Evolutionary conservation across 1,140 invertebrate genomes (phyloP).

Genomic region (Atta colombica): DNA sequence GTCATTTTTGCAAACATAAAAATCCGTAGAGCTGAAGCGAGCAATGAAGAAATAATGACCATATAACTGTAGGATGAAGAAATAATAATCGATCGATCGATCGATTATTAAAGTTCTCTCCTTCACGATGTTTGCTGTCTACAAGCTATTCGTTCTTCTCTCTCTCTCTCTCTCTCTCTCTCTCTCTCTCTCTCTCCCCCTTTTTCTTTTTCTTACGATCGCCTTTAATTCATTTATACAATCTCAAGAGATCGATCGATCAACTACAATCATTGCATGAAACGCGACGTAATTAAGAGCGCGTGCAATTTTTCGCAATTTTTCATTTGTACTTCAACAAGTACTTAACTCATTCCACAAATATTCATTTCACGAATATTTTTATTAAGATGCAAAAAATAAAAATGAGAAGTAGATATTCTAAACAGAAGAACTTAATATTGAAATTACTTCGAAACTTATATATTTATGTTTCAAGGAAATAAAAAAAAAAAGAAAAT

Average conservation of each 20-base stretch:
- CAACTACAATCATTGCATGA: conserved; percentile 41
- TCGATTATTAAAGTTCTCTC: conserved; percentile 29
- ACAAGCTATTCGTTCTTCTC: conserved; percentile 4
- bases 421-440: not conserved
- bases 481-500: not conserved
- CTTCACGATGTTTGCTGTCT: conserved; percentile 24
- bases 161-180: not conserved
- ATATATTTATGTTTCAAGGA: not conserved
- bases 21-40: not conserved
- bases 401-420: not conserved
- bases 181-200: not conserved
- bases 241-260: conserved; percentile 28
- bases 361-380: not conserved
- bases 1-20: conserved; percentile 25
- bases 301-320: conserved; percentile 2
- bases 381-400: not conserved
- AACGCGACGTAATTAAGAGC: conserved; percentile 20
- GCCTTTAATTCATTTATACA: conserved; percentile 33
- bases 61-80: not conserved
- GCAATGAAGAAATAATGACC: conserved; percentile 54
- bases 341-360: not conserved
- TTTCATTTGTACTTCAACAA: not conserved
- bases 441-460: not conserved
- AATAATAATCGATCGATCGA: conserved; percentile 59
- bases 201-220: not conserved